These are phyloP conservation scores for Myzus persicae DNA, from an alignment of 1,140 invertebrate genomes.

Conservation along the genomic window DNA sequence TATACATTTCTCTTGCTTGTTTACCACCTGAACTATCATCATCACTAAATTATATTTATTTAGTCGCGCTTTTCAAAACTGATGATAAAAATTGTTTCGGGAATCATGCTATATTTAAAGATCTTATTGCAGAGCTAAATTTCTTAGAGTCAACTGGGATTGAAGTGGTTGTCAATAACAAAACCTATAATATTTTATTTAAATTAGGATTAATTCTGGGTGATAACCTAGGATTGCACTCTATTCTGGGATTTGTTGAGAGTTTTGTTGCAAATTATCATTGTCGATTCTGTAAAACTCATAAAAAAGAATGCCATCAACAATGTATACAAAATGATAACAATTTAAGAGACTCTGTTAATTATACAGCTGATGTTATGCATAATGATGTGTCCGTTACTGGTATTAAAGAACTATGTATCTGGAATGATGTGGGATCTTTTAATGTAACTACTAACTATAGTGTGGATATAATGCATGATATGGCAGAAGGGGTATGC, in stretches of 20 bases:
- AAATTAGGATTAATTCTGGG: constrained; percentile 62
- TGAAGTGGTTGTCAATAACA: constrained; percentile 57
- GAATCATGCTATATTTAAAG: constrained; percentile 61
- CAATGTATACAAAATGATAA: no score
- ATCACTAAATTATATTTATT: constrained; percentile 63
- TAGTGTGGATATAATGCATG: no score
- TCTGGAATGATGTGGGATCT: neutral
- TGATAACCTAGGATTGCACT: constrained; percentile 64
- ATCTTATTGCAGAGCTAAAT: constrained; percentile 62
- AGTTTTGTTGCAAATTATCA: constrained; percentile 59
- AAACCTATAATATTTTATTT: constrained; percentile 61
- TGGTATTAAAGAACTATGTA: no score
- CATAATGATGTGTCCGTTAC: no score
- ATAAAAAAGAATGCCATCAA: no score
- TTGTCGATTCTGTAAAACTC: no score
- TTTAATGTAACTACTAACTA: no score
- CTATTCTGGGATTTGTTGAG: constrained; percentile 63
- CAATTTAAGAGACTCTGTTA: no score
- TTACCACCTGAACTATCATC: constrained; percentile 62
- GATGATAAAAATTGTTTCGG: constrained; percentile 62
- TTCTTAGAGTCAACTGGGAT: constrained; percentile 62
- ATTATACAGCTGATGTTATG: no score
- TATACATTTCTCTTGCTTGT: constrained; percentile 62
- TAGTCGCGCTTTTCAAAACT: constrained; percentile 62
- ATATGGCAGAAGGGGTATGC: neutral